A percentile compares a stretch with the other conserved stretches of the same genome.
These are phyloP conservation scores for Spicauda simplicius DNA, from an alignment of 2,888 invertebrate species.

Conservation along the genomic window DNA sequence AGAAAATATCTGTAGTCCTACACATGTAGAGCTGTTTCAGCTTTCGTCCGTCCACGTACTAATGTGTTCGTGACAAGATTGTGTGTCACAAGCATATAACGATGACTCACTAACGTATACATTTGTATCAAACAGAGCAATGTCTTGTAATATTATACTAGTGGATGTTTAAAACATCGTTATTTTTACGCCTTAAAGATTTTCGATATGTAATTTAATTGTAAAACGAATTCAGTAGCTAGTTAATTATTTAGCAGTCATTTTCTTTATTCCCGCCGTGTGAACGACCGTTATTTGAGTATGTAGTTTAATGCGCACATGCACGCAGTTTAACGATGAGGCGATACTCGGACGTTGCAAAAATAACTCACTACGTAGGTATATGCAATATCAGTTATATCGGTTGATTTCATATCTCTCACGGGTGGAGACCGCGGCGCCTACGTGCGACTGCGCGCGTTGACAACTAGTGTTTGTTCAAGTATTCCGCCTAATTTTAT, in stretches of 20 bases:
- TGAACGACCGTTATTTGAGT: constrained; percentile 9
- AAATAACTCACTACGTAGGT: constrained; percentile 44
- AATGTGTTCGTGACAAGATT: neutral
- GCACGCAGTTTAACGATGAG: constrained; percentile 22
- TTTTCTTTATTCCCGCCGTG: neutral
- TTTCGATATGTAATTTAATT: neutral
- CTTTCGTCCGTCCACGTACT: neutral
- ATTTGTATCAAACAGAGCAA: neutral
- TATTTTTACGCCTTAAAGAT: too few species aligned
- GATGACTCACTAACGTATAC: neutral
- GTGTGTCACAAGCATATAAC: neutral
- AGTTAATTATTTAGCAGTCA: neutral
- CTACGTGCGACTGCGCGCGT: constrained; percentile 77
- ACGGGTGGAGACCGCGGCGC: constrained; percentile 56
- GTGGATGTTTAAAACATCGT: too few species aligned
- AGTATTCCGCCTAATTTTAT: constrained; percentile 2
- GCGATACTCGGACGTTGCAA: constrained; percentile 40
- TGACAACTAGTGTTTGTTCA: constrained; percentile 44
- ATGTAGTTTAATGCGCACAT: constrained; percentile 8
- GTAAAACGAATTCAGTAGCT: neutral
- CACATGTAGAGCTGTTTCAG: neutral
- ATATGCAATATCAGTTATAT: constrained; percentile 48
- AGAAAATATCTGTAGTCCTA: constrained; percentile 3
- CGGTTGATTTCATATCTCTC: constrained; percentile 54
- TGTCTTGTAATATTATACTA: too few species aligned